Evolutionary conservation across 1,140 invertebrate species (phyloP).

Genomic region (Pteromalus puparum): DNA sequence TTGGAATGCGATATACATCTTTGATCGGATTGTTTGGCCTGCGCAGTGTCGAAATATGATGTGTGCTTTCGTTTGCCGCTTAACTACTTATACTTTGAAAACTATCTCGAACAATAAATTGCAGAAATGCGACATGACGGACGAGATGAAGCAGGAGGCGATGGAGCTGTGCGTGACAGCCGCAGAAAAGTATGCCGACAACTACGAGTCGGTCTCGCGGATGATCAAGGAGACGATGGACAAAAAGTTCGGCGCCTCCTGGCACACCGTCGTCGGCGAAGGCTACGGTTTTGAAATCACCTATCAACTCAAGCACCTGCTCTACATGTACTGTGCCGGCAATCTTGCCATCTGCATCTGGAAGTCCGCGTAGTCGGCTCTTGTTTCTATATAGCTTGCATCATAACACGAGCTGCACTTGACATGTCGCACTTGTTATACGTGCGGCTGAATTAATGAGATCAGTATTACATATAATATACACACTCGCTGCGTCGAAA

Average conservation of each 20-base stretch:
- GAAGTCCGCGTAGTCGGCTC: constrained; percentile 78
- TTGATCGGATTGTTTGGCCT: too few species aligned
- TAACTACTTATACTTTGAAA: too few species aligned
- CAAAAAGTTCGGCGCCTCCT: constrained; percentile 95
- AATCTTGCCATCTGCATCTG: constrained; percentile 94
- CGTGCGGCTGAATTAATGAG: too few species aligned
- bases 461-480: too few species aligned
- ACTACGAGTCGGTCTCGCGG: constrained; percentile 84
- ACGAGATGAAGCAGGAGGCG: constrained; percentile 93
- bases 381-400: background rate
- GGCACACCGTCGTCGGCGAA: constrained; percentile 96
- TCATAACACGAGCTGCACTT: background rate
- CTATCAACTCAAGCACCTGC: constrained; percentile 93
- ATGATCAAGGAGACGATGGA: constrained; percentile 98
- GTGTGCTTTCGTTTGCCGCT: too few species aligned
- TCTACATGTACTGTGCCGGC: constrained; percentile 96
- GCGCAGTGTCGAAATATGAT: too few species aligned
- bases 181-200: constrained; percentile 92
- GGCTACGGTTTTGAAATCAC: constrained; percentile 96
- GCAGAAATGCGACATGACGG: constrained; percentile 93
- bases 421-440: too few species aligned
- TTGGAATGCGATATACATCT: too few species aligned
- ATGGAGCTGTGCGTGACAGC: constrained; percentile 94
- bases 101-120: constrained; percentile 34
- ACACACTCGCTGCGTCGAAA: too few species aligned